Conservation (phyloP, 2,113 vertebrate genomes). For the Cephalopholis sonnerati region DNA sequence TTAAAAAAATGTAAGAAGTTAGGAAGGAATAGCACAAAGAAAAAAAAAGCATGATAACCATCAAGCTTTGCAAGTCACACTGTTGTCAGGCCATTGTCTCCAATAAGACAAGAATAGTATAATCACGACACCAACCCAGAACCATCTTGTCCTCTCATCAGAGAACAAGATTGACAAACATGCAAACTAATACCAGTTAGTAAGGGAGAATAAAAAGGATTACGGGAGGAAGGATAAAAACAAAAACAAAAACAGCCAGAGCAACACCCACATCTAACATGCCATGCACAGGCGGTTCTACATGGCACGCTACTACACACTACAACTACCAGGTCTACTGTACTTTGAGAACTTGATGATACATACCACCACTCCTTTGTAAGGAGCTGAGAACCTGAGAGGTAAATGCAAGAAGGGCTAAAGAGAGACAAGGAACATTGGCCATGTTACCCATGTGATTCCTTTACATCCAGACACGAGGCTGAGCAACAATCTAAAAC, state of each 20-base stretch:
- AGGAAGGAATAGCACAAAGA: not conserved
- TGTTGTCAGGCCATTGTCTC: constrained; percentile 18
- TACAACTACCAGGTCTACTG: constrained; percentile 59
- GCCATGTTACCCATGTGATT: constrained; percentile 67
- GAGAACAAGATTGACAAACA: constrained; percentile 52
- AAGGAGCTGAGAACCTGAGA: constrained; percentile 94
- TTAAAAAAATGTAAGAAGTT: not conserved
- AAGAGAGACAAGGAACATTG: constrained; percentile 86
- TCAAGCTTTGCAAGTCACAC: constrained; percentile 50
- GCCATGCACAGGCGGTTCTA: constrained; percentile 73
- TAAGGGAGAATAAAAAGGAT: constrained; percentile 56
- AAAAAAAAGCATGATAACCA: constrained; percentile 3
- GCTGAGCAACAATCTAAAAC: not conserved
- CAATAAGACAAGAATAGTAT: constrained; percentile 14
- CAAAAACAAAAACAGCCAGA: constrained; percentile 36
- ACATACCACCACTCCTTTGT: constrained; percentile 97
- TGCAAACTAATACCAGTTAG: constrained; percentile 80
- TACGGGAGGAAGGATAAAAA: not conserved
- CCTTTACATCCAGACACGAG: not conserved
- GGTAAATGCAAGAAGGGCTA: constrained; percentile 95
- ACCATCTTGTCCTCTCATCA: constrained; percentile 16
- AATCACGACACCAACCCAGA: constrained; percentile 29
- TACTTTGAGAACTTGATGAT: constrained; percentile 71
- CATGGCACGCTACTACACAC: constrained; percentile 53
- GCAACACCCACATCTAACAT: constrained; percentile 67